A percentile compares a stretch with the other conserved stretches of the same genome.
Conservation (phyloP, 2,888 invertebrate species). For the Uropetala carovei region DNA sequence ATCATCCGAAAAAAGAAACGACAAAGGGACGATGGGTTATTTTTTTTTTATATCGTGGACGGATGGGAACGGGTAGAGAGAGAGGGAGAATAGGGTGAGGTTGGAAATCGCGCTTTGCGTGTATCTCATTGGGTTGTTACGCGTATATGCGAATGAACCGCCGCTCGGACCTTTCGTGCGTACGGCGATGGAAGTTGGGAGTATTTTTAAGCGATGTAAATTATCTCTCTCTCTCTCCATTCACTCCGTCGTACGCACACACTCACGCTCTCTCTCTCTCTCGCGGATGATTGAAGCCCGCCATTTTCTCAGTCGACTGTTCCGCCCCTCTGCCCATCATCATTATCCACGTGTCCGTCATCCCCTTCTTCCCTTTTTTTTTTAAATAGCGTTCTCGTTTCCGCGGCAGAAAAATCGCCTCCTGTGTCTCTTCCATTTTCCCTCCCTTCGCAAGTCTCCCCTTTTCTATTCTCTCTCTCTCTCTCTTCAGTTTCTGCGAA, state of each 20-base stretch:
- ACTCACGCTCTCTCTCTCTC: not conserved
- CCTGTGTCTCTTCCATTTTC: not conserved
- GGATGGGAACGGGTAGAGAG: not conserved
- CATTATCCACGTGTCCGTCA: conserved; percentile 45
- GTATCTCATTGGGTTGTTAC: conserved; percentile 27
- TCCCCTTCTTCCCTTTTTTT: not conserved
- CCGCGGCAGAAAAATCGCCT: conserved; percentile 35
- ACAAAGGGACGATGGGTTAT: not conserved
- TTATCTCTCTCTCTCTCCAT: conserved; percentile 33
- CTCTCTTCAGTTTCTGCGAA: conserved; percentile 10
- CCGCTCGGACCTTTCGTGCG: conserved; percentile 17
- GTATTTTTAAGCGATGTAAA: conserved; percentile 41
- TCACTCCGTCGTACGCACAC: not conserved
- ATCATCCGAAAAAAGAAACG: conserved; percentile 30
- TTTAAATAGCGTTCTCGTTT: not conserved
- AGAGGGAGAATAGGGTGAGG: not conserved
- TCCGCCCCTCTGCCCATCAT: conserved; percentile 38
- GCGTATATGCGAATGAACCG: conserved; percentile 35
- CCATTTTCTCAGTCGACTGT: conserved; percentile 56
- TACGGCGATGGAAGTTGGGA: not conserved
- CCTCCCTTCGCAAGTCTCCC: not conserved
- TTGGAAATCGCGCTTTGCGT: conserved; percentile 12
- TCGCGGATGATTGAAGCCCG: conserved; percentile 48
- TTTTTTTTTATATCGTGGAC: not conserved
- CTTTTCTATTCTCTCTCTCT: not conserved